phyloP scores from a whole-genome alignment of 2,113 vertebrate species.

The Saccopteryx bilineata region DNA sequence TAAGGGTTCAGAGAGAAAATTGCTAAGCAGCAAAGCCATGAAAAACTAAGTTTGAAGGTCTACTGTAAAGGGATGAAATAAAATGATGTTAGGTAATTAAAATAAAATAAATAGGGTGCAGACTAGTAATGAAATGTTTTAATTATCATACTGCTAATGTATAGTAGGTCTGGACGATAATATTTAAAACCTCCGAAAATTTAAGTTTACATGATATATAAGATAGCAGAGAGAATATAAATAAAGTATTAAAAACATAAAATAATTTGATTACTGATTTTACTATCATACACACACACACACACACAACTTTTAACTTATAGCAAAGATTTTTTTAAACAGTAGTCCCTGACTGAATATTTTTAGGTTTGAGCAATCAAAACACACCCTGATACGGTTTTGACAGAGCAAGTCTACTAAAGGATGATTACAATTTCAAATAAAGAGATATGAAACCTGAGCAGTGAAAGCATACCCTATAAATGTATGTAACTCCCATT shows the following conservation, averaged over 20 bases:
- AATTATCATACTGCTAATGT: background rate
- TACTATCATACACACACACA: background rate
- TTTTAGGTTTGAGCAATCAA: constrained; percentile 42
- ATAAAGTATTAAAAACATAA: background rate
- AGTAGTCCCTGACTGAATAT: background rate
- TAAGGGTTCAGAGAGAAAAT: background rate
- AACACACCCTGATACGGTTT: constrained; percentile 8
- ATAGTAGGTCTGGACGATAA: background rate
- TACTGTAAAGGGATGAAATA: background rate
- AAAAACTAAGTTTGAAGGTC: background rate
- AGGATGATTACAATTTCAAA: constrained; percentile 66
- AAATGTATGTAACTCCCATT: background rate
- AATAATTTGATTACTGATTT: background rate
- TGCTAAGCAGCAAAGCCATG: background rate
- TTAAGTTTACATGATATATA: background rate
- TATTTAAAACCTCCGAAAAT: background rate
- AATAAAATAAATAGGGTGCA: background rate
- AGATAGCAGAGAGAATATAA: background rate
- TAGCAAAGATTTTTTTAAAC: background rate
- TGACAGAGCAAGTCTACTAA: constrained; percentile 56
- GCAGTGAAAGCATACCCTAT: background rate
- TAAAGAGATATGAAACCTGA: constrained; percentile 30
- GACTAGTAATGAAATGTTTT: background rate
- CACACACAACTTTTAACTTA: background rate
- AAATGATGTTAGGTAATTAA: background rate